Percentiles rank a stretch among this genome's conserved stretches.
These are phyloP conservation scores for Serilophus lunatus DNA, from an alignment of 2,113 vertebrate species.

Conservation along the genomic window DNA sequence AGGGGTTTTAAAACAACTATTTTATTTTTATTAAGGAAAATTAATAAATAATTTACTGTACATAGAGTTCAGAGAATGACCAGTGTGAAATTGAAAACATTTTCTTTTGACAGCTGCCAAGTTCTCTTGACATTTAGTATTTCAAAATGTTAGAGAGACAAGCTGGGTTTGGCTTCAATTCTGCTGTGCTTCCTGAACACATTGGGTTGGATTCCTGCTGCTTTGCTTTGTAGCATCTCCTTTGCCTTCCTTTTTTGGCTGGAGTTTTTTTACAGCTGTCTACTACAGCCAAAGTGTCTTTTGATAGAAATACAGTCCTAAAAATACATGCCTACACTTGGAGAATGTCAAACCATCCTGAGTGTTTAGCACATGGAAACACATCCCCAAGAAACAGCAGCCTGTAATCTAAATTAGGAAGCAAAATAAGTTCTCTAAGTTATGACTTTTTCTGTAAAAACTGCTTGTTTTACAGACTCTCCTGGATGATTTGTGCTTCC, in stretches of 20 bases:
- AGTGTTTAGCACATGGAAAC: not conserved
- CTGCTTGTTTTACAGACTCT: not conserved
- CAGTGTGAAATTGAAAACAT: not conserved
- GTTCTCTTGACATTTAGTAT: not conserved
- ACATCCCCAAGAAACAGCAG: not conserved
- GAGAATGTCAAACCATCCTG: not conserved
- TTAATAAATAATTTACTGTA: not conserved
- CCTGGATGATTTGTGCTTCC: not conserved
- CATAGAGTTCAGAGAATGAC: not conserved
- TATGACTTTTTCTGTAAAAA: not conserved
- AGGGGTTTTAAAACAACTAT: not conserved
- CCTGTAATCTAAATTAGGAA: not conserved
- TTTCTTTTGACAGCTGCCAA: not conserved
- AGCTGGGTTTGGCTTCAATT: not conserved
- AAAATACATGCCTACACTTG: not conserved
- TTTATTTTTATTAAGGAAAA: not conserved
- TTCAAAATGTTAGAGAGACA: not conserved
- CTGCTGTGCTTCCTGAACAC: not conserved
- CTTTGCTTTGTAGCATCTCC: not conserved
- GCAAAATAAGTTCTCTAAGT: not conserved
- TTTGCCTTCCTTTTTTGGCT: not conserved
- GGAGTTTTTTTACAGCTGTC: not conserved
- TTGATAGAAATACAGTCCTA: accelerated
- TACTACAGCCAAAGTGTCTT: not conserved
- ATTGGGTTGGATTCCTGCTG: not conserved